Percentiles rank a stretch among this genome's conserved stretches.
Conservation (phyloP, 2,113 vertebrate species). For the Gopherus flavomarginatus region DNA sequence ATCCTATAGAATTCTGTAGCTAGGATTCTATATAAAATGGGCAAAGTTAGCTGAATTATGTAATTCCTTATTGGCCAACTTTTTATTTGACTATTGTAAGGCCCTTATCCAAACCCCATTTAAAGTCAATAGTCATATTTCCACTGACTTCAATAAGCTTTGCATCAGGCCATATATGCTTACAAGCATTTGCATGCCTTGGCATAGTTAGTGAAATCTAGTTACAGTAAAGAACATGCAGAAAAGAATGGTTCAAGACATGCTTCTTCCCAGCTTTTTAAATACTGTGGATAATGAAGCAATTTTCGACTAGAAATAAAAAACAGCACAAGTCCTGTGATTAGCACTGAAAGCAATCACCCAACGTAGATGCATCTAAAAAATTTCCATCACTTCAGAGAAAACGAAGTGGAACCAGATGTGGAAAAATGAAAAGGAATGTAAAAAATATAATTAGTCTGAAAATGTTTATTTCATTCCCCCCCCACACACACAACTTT, state of each 20-base stretch:
- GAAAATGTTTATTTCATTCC: neutral
- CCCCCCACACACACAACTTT: neutral
- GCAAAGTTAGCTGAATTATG: neutral
- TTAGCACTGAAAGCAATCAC: neutral
- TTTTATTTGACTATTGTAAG: neutral
- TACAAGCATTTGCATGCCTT: neutral
- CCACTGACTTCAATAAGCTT: neutral
- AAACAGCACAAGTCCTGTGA: neutral
- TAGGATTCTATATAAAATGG: neutral
- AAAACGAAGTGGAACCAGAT: neutral
- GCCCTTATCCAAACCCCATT: neutral
- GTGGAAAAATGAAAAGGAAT: neutral
- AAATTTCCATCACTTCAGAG: neutral
- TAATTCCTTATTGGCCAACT: neutral
- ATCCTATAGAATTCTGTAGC: neutral
- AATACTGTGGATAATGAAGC: neutral
- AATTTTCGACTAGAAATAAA: constrained; percentile 18
- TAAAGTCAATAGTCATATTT: neutral
- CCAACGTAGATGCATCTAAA: neutral
- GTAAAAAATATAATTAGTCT: neutral
- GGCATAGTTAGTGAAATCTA: neutral
- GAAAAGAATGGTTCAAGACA: neutral
- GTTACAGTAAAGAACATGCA: neutral
- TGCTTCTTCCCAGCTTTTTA: neutral
- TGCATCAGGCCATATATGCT: neutral